Conservation (phyloP, 2,113 vertebrate species). For the Mesitornis unicolor region DNA sequence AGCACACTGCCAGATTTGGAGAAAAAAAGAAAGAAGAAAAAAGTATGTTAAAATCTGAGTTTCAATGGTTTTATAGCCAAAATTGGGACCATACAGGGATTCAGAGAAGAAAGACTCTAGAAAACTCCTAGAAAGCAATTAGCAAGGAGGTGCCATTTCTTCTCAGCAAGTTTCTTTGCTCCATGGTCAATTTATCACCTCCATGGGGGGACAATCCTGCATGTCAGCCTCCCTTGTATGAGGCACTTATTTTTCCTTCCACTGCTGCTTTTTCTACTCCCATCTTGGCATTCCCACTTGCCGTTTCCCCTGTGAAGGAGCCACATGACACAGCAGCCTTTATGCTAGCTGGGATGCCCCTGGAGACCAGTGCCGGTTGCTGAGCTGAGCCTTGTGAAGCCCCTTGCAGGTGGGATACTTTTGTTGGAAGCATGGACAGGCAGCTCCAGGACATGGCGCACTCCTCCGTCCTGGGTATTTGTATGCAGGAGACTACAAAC, state of each 20-base stretch:
- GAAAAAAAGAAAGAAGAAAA: not conserved
- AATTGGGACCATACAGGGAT: not conserved
- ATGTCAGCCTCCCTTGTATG: not conserved
- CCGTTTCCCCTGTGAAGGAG: not conserved
- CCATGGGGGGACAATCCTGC: fast-evolving
- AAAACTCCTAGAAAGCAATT: not conserved
- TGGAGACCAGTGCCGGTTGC: fast-evolving
- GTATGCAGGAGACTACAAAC: not conserved
- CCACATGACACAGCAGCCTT: not conserved
- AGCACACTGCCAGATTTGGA: not conserved
- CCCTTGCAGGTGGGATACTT: not conserved
- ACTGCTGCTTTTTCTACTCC: not conserved
- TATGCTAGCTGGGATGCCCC: no score
- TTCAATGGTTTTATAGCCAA: not conserved
- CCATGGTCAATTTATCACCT: not conserved
- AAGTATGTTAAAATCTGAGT: not conserved
- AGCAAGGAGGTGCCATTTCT: not conserved
- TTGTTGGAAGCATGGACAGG: not conserved
- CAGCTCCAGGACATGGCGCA: not conserved
- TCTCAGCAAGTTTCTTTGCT: not conserved
- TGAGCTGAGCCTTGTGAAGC: not conserved
- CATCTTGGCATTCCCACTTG: not conserved
- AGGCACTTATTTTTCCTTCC: not conserved
- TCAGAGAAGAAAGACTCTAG: not conserved
- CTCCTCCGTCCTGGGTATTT: not conserved